Conservation (phyloP, 2,888 invertebrate genomes). For the Crematogaster levior region DNA sequence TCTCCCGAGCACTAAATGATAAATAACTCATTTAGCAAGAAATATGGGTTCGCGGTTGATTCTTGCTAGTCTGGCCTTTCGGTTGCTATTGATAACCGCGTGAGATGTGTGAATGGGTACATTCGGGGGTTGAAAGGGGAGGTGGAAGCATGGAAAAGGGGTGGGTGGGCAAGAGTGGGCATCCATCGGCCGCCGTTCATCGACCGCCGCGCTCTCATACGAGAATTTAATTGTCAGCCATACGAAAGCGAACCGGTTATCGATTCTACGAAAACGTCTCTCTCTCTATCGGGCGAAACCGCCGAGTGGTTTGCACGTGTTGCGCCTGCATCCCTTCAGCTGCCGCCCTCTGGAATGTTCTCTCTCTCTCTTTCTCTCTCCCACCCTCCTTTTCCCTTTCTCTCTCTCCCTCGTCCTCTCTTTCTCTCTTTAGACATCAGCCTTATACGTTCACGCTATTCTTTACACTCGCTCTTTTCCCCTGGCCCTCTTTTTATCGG, state of each 20-base stretch:
- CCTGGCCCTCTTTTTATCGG: constrained; percentile 11
- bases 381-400: background rate
- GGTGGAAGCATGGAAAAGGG: background rate
- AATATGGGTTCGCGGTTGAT: constrained; percentile 24
- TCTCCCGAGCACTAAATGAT: constrained; percentile 21
- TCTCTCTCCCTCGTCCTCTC: background rate
- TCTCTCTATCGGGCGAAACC: constrained; percentile 51
- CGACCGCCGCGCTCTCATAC: constrained; percentile 61
- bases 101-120: constrained; percentile 37
- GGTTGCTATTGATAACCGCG: constrained; percentile 40
- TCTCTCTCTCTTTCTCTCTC: background rate
- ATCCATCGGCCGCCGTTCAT: constrained; percentile 35
- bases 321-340: constrained; percentile 44
- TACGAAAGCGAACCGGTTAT: constrained; percentile 66
- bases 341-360: constrained; percentile 40
- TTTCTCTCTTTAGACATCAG: background rate
- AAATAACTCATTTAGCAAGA: constrained; percentile 45
- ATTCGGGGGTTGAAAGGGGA: background rate
- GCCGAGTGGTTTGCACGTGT: constrained; percentile 49
- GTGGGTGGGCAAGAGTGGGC: constrained; percentile 9
- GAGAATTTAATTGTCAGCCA: constrained; percentile 72
- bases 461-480: background rate
- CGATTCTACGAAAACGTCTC: constrained; percentile 66
- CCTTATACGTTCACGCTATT: background rate
- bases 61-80: constrained; percentile 18